phyloP scores from a whole-genome alignment of 2,797 vertebrate genomes.

The Sebastes minor region DNA sequence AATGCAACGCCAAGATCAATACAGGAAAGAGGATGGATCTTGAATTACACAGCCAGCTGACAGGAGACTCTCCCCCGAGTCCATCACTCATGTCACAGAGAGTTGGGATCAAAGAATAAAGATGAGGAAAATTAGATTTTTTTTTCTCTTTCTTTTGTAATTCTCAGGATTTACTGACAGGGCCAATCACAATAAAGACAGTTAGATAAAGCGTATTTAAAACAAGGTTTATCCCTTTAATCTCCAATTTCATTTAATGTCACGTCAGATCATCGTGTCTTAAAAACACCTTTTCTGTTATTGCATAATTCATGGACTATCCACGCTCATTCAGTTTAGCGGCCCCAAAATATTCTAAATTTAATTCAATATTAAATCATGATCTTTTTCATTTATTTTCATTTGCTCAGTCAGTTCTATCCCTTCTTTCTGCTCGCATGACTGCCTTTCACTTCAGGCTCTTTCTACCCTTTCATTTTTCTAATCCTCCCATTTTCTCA shows the following conservation, averaged over 20 bases:
- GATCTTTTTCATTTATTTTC: neutral
- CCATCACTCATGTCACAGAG: constrained; percentile 38
- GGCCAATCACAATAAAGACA: neutral
- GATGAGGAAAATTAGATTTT: neutral
- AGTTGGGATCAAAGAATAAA: constrained; percentile 37
- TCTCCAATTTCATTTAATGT: constrained; percentile 1
- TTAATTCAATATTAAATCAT: constrained; percentile 7
- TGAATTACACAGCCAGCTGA: constrained; percentile 47
- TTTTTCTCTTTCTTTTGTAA: neutral
- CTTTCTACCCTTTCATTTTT: constrained; percentile 44
- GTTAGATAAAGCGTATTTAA: neutral
- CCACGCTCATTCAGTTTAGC: neutral
- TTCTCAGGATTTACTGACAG: neutral
- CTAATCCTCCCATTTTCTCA: constrained; percentile 60
- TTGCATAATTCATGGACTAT: neutral
- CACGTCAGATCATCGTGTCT: neutral
- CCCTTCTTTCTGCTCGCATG: constrained; percentile 6
- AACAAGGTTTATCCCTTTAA: neutral
- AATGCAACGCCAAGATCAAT: constrained; percentile 52
- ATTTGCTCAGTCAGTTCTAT: constrained; percentile 10
- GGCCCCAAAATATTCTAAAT: neutral
- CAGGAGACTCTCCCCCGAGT: constrained; percentile 48
- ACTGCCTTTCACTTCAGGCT: constrained; percentile 17
- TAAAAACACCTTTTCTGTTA: neutral
- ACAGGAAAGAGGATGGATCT: constrained; percentile 33